Conservation (phyloP, 1,140 invertebrate genomes). For the Apolygus lucorum region DNA sequence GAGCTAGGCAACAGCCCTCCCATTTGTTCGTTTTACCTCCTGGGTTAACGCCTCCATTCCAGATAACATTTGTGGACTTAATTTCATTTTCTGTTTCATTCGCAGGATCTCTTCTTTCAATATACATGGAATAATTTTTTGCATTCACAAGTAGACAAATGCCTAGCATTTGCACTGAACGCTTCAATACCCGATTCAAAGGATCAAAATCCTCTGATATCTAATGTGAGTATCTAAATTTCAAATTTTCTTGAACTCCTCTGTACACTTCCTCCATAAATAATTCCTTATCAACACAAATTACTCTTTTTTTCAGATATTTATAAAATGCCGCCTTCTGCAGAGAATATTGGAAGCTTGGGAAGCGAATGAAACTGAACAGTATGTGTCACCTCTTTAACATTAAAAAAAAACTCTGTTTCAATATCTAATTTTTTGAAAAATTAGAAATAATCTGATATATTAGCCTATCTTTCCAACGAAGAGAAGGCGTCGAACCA, state of each 20-base stretch:
- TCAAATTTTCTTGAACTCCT: not conserved
- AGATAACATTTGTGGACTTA: not conserved
- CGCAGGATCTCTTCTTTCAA: constrained; percentile 73
- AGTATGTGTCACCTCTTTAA: too few relatives aligned
- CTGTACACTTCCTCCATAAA: not conserved
- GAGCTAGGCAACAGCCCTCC: too few relatives aligned
- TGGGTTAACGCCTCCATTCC: too few relatives aligned
- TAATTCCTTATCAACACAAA: constrained; percentile 6
- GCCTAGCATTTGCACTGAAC: constrained; percentile 56
- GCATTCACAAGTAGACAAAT: constrained; percentile 72
- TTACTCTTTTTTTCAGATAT: constrained; percentile 47
- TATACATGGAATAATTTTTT: constrained; percentile 84
- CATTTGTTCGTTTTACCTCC: too few relatives aligned
- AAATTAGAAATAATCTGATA: too few relatives aligned
- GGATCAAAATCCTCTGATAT: constrained; percentile 42
- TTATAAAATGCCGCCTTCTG: constrained; percentile 55
- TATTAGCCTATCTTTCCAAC: too few relatives aligned
- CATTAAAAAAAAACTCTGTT: too few relatives aligned
- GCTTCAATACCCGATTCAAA: constrained; percentile 31
- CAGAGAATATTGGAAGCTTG: constrained; percentile 57
- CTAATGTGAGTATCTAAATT: constrained; percentile 42
- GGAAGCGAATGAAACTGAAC: constrained; percentile 50
- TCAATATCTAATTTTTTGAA: too few relatives aligned
- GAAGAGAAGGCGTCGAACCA: too few relatives aligned
- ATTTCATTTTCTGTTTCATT: not conserved